A percentile compares a stretch with the other conserved stretches of the same genome.
Conservation (phyloP, 2,888 invertebrate species). For the Pollenia labialis region DNA sequence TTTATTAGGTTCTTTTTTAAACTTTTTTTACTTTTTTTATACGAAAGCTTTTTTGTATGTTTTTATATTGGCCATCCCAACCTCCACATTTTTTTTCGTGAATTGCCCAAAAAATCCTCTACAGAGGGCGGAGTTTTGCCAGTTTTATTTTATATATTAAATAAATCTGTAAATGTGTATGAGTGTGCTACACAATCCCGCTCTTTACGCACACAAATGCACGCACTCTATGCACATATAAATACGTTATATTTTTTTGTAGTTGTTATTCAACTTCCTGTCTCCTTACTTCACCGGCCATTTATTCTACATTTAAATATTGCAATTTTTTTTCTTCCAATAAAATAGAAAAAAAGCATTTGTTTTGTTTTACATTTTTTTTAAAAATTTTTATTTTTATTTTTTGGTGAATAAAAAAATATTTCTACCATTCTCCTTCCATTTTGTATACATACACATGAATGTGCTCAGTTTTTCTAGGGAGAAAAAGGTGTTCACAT, state of each 20-base stretch:
- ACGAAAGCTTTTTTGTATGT: slow-evolving; percentile 49
- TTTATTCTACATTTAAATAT: slow-evolving; percentile 56
- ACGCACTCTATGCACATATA: slow-evolving; percentile 63
- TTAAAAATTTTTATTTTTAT: slow-evolving; percentile 61
- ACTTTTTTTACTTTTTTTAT: slow-evolving; percentile 48
- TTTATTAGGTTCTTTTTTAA: slow-evolving; percentile 74
- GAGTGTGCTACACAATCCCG: slow-evolving; percentile 42
- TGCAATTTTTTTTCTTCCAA: slow-evolving; percentile 36
- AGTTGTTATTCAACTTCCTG: slow-evolving; percentile 44
- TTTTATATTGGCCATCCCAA: slow-evolving; percentile 34
- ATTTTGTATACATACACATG: not conserved
- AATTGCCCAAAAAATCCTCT: slow-evolving; percentile 57
- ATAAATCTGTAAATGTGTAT: not conserved
- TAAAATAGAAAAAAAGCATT: slow-evolving; percentile 43
- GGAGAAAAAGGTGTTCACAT: slow-evolving; percentile 69
- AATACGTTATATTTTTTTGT: slow-evolving; percentile 34
- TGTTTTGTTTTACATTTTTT: slow-evolving; percentile 67
- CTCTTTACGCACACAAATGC: slow-evolving; percentile 71
- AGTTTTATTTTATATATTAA: slow-evolving; percentile 69
- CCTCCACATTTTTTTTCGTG: slow-evolving; percentile 12
- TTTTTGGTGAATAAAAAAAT: slow-evolving; percentile 65
- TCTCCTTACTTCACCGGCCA: slow-evolving; percentile 39
- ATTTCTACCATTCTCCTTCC: slow-evolving; percentile 25
- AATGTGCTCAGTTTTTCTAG: slow-evolving; percentile 10
- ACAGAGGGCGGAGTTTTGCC: slow-evolving; percentile 72